Evolutionary conservation across 2,888 invertebrate species (phyloP), one percentile per base, ranked within the genome.

Genomic region (Andrena haemorrhoa): DNA sequence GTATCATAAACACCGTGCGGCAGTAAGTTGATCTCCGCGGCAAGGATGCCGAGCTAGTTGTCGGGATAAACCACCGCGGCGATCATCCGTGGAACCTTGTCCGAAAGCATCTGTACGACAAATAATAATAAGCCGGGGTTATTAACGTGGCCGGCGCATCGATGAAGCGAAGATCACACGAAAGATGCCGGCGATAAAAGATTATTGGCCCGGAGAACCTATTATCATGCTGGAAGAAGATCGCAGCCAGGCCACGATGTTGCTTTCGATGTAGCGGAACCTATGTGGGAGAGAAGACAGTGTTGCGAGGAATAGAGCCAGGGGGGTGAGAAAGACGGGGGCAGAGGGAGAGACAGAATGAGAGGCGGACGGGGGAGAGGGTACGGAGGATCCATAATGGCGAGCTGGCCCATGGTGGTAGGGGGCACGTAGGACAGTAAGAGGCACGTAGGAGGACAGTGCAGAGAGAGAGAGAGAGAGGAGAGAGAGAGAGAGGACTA

Each of bases 51-150:
- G 8, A 29, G 75, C 56, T 66, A 75, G 78, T 74, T 70, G 81
- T 60, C 72, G 69, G 76, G 49, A 60, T 83, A 80, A 78, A 84
- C 75, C 84, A 75, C 70, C 49, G 77, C 35, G 53, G 35, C 53
- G 66, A 70, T 73, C 82, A n/a, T 47, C 20, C 58, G 70, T 33
- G 23, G 26, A 41, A 10, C n/a, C 49, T 71, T 83, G 75, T 78
- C 78, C 70, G 60, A 70, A 71, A 51, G 73, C 65, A 78, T 79
- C 73, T 58, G 72, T 60, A 79, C 82, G 82, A 82, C 82, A 86
- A 86, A 75, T 86, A 86, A 82, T 84, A 86, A 84, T 84, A 79
- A 80, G 75, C 72, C 83, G 66, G 77, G 83, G 82, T 86, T 86
- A 85, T 86, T 86, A 86, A 85, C 75, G 83, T 61, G 70, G 68